These are phyloP conservation scores for Gephyroberyx darwinii DNA, from an alignment of 2,797 vertebrate genomes.

Conservation along the genomic window DNA sequence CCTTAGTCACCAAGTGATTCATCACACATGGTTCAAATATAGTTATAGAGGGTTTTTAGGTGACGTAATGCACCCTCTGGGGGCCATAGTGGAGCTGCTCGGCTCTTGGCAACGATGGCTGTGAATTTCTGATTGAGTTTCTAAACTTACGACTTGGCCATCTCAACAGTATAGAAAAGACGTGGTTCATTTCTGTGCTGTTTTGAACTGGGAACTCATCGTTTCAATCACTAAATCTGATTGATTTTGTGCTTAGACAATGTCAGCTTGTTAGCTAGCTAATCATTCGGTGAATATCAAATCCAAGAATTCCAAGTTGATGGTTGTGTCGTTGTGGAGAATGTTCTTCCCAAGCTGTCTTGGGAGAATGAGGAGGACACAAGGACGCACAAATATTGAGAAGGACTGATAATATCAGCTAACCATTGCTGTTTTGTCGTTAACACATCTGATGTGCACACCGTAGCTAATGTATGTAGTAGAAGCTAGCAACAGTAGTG, in stretches of 20 bases:
- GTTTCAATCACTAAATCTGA: neutral
- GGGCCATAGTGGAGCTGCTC: constrained; percentile 15
- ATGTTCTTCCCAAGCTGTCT: constrained; percentile 13
- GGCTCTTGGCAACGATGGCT: constrained; percentile 22
- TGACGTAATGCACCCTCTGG: constrained; percentile 45
- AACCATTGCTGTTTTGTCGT: no score
- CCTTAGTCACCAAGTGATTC: constrained; percentile 40
- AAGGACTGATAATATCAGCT: no score
- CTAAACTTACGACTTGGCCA: constrained; percentile 29
- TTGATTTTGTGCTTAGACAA: neutral
- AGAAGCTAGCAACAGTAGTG: constrained; percentile 8
- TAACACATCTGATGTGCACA: no score
- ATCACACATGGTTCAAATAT: constrained; percentile 54
- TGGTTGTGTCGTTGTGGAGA: constrained; percentile 3
- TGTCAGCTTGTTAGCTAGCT: neutral
- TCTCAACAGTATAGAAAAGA: constrained; percentile 4
- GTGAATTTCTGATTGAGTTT: constrained; percentile 19
- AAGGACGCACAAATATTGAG: no score
- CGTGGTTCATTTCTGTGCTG: constrained; percentile 2
- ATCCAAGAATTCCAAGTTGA: constrained; percentile 6
- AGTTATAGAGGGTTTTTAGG: constrained; percentile 33
- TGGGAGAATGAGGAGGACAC: no score
- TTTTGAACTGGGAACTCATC: neutral
- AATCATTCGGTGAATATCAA: neutral
- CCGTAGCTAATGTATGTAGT: constrained; percentile 5